These are phyloP conservation scores for Orycteropus afer DNA, from an alignment of 2,113 vertebrate genomes.

Conservation along the genomic window DNA sequence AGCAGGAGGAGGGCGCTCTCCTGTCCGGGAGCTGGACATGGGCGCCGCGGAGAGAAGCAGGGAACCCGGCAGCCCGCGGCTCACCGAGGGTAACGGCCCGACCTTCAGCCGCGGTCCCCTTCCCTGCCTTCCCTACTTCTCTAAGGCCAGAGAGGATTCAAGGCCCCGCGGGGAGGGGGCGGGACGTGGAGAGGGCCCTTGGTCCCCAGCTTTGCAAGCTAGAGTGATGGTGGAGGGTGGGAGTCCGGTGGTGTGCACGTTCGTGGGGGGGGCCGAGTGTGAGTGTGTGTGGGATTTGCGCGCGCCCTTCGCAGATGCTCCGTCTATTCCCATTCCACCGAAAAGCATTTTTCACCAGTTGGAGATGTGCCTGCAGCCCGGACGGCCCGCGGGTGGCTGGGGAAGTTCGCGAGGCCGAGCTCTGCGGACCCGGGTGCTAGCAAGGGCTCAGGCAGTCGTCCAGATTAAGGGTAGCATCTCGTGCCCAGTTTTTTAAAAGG, in stretches of 20 bases:
- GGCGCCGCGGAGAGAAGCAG: conserved; percentile 91
- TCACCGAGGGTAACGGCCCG: conserved; percentile 92
- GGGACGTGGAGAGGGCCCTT: conserved; percentile 4
- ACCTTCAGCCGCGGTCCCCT: conserved; percentile 54
- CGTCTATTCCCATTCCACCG: neutral
- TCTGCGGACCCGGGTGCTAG: neutral
- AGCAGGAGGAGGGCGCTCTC: conserved; percentile 87
- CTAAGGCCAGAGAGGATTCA: conserved; percentile 30
- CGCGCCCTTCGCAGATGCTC: neutral
- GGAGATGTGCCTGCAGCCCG: neutral
- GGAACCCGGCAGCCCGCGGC: conserved; percentile 94
- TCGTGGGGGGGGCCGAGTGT: conserved; percentile 59
- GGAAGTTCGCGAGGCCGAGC: conserved; percentile 62
- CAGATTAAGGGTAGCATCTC: neutral
- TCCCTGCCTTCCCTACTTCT: conserved; percentile 21
- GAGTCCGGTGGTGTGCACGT: neutral
- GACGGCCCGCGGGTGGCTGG: neutral
- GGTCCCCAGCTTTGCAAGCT: conserved; percentile 25
- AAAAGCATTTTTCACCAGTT: neutral
- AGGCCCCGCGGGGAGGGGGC: conserved; percentile 38
- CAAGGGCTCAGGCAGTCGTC: neutral
- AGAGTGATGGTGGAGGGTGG: neutral
- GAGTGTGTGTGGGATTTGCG: neutral
- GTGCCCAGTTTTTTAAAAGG: neutral
- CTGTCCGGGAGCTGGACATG: conserved; percentile 94